Conservation (phyloP, 2,113 vertebrate species). For the Lota lota region DNA sequence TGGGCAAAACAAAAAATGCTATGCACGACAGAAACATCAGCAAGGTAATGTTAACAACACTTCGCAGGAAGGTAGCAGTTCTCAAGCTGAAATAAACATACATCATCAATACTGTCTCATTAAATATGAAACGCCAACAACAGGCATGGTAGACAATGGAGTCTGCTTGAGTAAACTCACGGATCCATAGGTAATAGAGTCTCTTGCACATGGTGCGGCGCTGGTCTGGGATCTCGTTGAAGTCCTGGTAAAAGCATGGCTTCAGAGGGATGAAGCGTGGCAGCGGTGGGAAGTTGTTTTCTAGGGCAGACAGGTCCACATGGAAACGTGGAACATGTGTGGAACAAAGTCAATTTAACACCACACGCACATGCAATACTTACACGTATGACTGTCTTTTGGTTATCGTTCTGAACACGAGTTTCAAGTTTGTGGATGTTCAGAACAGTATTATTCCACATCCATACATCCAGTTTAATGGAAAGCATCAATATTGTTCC, state of each 20-base stretch:
- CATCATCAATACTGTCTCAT: background rate
- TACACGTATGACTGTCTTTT: background rate
- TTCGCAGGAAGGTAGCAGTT: background rate
- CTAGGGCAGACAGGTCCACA: constrained; percentile 70
- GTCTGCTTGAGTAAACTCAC: constrained; percentile 74
- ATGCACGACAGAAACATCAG: background rate
- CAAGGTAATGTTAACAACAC: background rate
- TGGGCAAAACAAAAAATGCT: constrained; percentile 51
- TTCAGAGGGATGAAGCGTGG: constrained; percentile 94
- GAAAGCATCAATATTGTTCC: background rate
- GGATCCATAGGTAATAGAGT: constrained; percentile 96
- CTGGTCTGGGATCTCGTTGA: constrained; percentile 91
- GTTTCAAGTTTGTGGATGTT: background rate
- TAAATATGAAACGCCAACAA: too few species aligned
- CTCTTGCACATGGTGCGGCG: constrained; percentile 88
- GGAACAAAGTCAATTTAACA: background rate
- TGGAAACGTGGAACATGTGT: background rate
- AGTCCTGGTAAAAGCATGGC: constrained; percentile 98
- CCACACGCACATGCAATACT: constrained; percentile 3
- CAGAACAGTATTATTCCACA: background rate
- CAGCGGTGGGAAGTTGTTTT: constrained; percentile 97
- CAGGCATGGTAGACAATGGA: too few species aligned
- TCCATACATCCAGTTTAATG: background rate
- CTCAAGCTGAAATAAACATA: too few species aligned
- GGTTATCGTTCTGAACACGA: background rate